phyloP scores from a whole-genome alignment of 2,797 vertebrate species.

The Nannoperca australis region DNA sequence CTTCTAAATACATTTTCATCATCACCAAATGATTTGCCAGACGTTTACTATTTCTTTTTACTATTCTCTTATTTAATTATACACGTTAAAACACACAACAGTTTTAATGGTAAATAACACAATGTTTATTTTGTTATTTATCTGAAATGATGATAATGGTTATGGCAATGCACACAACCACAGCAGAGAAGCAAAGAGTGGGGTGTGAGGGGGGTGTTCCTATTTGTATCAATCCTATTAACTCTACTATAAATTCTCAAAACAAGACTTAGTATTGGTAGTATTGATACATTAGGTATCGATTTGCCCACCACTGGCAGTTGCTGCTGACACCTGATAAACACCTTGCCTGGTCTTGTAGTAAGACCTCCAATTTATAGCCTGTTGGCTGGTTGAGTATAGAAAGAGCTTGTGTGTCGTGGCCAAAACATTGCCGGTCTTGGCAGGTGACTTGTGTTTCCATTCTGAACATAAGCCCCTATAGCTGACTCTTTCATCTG shows the following conservation, averaged over 20 bases:
- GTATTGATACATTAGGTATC: not conserved
- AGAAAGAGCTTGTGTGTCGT: not conserved
- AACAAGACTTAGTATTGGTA: not conserved
- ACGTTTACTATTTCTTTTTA: not conserved
- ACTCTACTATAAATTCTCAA: not conserved
- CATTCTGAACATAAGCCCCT: not conserved
- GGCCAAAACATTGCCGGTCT: slow-evolving; percentile 1
- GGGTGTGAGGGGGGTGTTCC: not conserved
- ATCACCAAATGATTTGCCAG: not conserved
- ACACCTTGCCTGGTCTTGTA: not conserved
- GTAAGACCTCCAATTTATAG: not conserved
- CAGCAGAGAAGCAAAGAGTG: not conserved
- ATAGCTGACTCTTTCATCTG: not conserved
- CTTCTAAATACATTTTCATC: not conserved
- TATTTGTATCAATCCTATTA: not conserved
- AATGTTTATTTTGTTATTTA: not conserved
- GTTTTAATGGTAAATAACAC: not conserved
- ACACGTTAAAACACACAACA: not conserved
- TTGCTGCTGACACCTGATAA: not conserved
- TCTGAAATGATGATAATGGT: not conserved
- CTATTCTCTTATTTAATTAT: not conserved
- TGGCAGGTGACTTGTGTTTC: slow-evolving; percentile 5
- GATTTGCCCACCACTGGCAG: not conserved
- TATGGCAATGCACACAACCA: not conserved
- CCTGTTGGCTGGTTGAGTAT: not conserved